Conservation (phyloP, 2,888 invertebrate species). For the Tryphoninae sp. region DNA sequence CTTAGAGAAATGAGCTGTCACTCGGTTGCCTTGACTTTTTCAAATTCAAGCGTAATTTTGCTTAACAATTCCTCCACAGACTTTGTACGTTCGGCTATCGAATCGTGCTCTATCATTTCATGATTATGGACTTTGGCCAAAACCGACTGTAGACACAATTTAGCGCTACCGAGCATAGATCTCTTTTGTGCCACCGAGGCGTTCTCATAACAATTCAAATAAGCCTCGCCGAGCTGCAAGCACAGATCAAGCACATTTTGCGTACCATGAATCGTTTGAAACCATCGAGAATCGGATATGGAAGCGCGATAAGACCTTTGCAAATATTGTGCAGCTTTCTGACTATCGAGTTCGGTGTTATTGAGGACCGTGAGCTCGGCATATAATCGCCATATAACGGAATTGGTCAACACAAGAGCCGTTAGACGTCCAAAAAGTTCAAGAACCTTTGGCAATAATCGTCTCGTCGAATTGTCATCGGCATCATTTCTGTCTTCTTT, state of each 20-base stretch:
- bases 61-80: constrained; percentile 75
- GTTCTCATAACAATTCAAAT: constrained; percentile 82
- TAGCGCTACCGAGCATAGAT: constrained; percentile 76
- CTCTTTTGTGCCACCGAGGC: constrained; percentile 81
- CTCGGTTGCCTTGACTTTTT: constrained; percentile 64
- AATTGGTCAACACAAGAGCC: constrained; percentile 86
- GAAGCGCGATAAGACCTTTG: constrained; percentile 89
- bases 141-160: constrained; percentile 77
- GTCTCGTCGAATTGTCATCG: constrained; percentile 78
- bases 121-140: constrained; percentile 80
- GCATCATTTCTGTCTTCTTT: constrained; percentile 85
- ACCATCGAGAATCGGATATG: constrained; percentile 86
- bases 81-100: constrained; percentile 70
- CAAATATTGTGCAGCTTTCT: constrained; percentile 86
- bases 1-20: neutral
- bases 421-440: constrained; percentile 90
- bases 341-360: constrained; percentile 75
- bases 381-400: constrained; percentile 92
- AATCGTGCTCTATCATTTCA: constrained; percentile 76
- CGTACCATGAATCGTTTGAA: constrained; percentile 84
- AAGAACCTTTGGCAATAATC: constrained; percentile 81
- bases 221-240: constrained; percentile 83
- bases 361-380: constrained; percentile 85
- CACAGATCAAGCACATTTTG: constrained; percentile 86
- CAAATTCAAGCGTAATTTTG: constrained; percentile 71